A percentile compares a stretch with the other conserved stretches of the same genome.
Conservation (phyloP, 2,888 invertebrate species). For the Ommatoiulus sabulosus region DNA sequence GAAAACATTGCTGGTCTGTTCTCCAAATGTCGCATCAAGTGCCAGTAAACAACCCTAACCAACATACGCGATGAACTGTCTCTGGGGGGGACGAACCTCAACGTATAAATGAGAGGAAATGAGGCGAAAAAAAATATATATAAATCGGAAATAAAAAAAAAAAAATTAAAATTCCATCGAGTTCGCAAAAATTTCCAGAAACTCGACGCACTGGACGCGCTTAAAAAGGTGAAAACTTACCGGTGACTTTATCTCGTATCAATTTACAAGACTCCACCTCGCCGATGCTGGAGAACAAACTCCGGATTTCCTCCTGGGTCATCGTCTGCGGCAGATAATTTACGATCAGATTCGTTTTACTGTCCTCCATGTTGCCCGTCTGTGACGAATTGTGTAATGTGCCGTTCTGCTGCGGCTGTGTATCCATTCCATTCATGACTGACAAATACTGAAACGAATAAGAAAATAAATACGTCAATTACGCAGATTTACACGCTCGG, state of each 20-base stretch:
- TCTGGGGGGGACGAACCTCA: not conserved
- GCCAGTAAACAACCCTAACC: conserved; percentile 21
- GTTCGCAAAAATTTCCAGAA: not conserved
- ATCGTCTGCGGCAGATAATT: conserved; percentile 99
- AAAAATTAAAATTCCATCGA: not conserved
- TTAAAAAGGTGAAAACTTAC: conserved; percentile 69
- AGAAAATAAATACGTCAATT: not conserved
- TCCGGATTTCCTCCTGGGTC: conserved; percentile 99
- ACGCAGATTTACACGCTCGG: no score
- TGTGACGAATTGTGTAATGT: conserved; percentile 66
- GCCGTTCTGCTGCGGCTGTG: conserved; percentile 60
- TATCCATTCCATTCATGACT: conserved; percentile 62
- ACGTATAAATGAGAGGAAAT: not conserved
- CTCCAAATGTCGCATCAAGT: conserved; percentile 34
- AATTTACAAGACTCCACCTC: conserved; percentile 99
- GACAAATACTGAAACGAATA: conserved; percentile 55
- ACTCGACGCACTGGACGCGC: not conserved
- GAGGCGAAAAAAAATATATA: not conserved
- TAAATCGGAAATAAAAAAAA: no score
- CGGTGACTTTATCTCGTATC: conserved; percentile 98
- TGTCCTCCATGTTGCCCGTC: conserved; percentile 83
- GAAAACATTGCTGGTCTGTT: not conserved
- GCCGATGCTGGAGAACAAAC: conserved; percentile 97
- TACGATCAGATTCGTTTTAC: conserved; percentile 98
- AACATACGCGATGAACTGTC: not conserved